Percentiles rank a stretch among this genome's conserved stretches.
phyloP scores from a whole-genome alignment of 2,113 vertebrate genomes.

The Glareola pratincola region DNA sequence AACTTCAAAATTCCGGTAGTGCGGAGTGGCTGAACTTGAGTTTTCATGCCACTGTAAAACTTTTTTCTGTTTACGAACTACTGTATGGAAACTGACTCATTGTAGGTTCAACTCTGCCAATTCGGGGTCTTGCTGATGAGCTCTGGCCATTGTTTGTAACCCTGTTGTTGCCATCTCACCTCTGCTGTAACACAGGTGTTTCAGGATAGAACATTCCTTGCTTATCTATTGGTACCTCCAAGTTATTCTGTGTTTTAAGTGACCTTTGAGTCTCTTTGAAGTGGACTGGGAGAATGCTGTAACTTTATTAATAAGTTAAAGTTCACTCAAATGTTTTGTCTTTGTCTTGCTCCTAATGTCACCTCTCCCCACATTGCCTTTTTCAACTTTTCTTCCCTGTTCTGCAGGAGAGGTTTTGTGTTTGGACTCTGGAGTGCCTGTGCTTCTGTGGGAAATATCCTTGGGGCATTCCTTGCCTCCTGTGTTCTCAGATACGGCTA shows the following conservation, averaged over 20 bases:
- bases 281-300: neutral
- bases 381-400: neutral
- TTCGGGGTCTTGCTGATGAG: neutral
- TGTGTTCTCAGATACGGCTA: conserved; percentile 93
- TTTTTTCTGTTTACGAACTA: neutral
- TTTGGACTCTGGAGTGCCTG: conserved; percentile 98
- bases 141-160: neutral
- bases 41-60: neutral
- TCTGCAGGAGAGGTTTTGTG: conserved; percentile 87
- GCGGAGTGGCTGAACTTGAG: neutral
- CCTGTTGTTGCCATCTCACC: neutral
- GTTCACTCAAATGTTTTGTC: neutral
- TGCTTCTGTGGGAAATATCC: conserved; percentile 94
- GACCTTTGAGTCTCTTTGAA: neutral
- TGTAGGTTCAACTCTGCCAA: neutral
- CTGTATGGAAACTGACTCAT: neutral
- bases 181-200: neutral
- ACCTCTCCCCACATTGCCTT: accelerated
- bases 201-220: neutral
- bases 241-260: neutral
- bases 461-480: conserved; percentile 92
- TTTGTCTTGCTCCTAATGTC: neutral
- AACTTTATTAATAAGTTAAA: neutral
- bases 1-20: neutral
- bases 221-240: neutral